Evolutionary conservation across 1,140 invertebrate species (phyloP), one percentile per base, ranked within the genome.

Genomic region (Euwallacea similis): DNA sequence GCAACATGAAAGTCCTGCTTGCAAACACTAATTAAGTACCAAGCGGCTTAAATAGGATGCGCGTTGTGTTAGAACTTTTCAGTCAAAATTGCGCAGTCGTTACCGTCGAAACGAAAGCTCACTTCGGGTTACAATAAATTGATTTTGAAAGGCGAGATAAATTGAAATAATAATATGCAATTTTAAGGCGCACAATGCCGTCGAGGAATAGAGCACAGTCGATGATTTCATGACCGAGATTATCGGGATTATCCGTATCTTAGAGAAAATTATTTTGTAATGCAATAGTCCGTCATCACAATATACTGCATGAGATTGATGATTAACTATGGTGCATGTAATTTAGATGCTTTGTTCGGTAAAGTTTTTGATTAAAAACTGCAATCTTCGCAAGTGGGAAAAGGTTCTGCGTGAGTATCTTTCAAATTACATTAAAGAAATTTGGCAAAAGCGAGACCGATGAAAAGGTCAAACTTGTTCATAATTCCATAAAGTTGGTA

Each of bases 151-250:
- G 46, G 46, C 46, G 9, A 50, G 9, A 50, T 50, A 50, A 50
- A 50, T 50, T 50, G 46, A 50, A 50, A 50, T 50, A 50, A 11
- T 50, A 13, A 50, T 50, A 50, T 50, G 46, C 21, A 42, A 65
- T 65, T 65, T 54, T n/a, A 65, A 65, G 50, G 21, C 50, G 54
- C 50, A 65, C 63, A 65, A 65, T 65, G 54, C 61, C 42, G 21
- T 21, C 61, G 42, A 16, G 13, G 33, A 43, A 11, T n/a, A 42
- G 21, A 50, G 13, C 46, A 13, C 6, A 50, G 13, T 13, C 13
- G 46, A 50, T 50, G 15, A 60, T 21, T 65, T 46, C 15, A 47
- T 6, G 46, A 47, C 63, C 16, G 11, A 41, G 11, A 65, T 65
- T 65, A 65, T 65, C 50, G 46, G 15, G 15, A 63, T 65, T 65